Evolutionary conservation across 2,113 vertebrate species (phyloP).

Genomic region (Halcyon senegalensis): DNA sequence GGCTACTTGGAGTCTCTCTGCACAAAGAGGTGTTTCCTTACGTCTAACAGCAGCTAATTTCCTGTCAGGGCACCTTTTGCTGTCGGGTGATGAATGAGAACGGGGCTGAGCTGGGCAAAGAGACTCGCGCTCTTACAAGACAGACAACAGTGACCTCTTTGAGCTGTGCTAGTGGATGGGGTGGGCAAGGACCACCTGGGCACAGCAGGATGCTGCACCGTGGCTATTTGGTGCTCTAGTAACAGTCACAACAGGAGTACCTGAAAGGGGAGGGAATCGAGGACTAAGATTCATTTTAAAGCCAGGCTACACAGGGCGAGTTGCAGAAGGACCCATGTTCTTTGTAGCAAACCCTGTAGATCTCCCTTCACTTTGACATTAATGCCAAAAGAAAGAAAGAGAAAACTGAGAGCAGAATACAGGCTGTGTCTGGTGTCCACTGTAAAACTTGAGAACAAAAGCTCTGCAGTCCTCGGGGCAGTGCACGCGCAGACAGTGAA

Average conservation of each 20-base stretch:
- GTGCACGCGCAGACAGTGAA: background rate
- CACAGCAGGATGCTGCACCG: rapidly evolving
- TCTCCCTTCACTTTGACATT: background rate
- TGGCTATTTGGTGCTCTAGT: background rate
- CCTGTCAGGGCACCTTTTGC: slow-evolving; percentile 19
- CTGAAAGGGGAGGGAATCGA: background rate
- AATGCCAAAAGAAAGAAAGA: background rate
- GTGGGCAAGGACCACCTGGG: background rate
- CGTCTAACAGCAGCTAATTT: background rate
- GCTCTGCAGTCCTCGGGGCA: slow-evolving; percentile 29
- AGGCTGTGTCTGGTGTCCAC: slow-evolving; percentile 33
- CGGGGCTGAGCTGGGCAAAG: background rate
- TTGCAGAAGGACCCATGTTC: background rate
- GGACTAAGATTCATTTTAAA: background rate
- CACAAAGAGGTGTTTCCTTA: background rate
- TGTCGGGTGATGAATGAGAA: background rate
- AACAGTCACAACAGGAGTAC: background rate
- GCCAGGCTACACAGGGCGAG: background rate
- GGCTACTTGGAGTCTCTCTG: background rate
- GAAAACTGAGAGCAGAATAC: slow-evolving; percentile 39
- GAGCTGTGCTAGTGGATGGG: background rate
- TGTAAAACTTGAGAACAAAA: slow-evolving; percentile 63
- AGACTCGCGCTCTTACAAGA: background rate
- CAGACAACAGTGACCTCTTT: background rate
- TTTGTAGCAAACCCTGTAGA: background rate